Evolutionary conservation across 2,888 invertebrate species (phyloP), one percentile per base, ranked within the genome.

Genomic region (Boloria euphrosyne): DNA sequence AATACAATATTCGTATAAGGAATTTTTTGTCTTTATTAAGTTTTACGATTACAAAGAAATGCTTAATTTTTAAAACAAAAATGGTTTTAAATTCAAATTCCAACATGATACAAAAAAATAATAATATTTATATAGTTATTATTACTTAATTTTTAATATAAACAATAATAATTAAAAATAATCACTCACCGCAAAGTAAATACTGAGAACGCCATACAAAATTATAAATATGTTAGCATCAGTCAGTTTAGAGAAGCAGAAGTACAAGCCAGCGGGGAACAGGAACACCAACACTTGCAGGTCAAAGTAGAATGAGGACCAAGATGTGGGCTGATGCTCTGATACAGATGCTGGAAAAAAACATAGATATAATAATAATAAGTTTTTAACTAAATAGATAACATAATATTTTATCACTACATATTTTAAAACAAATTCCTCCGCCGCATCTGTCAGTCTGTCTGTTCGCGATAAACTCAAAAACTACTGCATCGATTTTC

Each of bases 301-400:
- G 93, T 99, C 99, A 87, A 99, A 99, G 92, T 98, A 99, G 93
- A 99, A 99, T 0, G 98, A 98, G 59, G 97, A 97, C 99, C 99
- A 99, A 0, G 98, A 97, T 2, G 99, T 99, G 1, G 99, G 99
- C 90, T 99, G 99, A 94, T 99, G 99, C 91, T 99, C 99, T 2
- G 98, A 99, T 4, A 98, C 98, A 7, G 97, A 98, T 13, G 98
- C 93, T 93, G 81, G 1, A 38, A 50, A n/a, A 13, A 58, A 27
- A 46, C 1, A 18, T 49, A 0, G 27, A 4, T 4, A 10, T 0
- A 14, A 7, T 13, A 16, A 16, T 16, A 17, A 44, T 16, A 44
- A 3, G 31, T 2, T 17, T 13, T 13, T 10, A 53, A 53, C 31
- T 16, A 10, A 31, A 53, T 0, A 53, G 50, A 50, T 3, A 17